Base-by-base conservation (phyloP, 2,113 vertebrate genomes). In the Onychostruthus taczanowskii region DNA sequence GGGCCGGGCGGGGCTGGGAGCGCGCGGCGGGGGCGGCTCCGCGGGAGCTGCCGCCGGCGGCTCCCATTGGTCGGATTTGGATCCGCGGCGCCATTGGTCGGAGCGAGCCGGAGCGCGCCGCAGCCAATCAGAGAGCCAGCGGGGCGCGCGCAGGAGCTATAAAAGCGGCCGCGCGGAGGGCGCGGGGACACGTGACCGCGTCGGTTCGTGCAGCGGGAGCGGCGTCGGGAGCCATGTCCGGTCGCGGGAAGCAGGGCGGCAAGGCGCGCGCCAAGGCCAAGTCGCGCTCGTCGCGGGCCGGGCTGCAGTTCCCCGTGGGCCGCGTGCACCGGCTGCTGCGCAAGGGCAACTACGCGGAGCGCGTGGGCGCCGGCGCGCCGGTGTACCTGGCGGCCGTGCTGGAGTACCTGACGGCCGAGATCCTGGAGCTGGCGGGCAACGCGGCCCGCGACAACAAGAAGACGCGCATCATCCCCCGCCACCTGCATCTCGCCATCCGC, bases 401-500 rank as follows among this genome's bases (percentile, higher is more conserved):
- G 19, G 98, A 98, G 86, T 98, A 98, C 44, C 91, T 73, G 96
- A 98, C 98, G 1, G 98, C 98, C 11, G 98, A 98, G 92, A 98
- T 98, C 68, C 96, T 98, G 82, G 98, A 98, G 94, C 76, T 98
- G 96, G 98, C 98, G 11, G 98, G 98, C 3, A 98, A 98, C 70
- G 98, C 98, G 26, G 99, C 99, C 6, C 98, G 99, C 26, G 99
- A 99, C 97, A 99, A 99, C 97, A 99, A 99, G 97, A 99, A 99
- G 97, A 98, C 98, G 22, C 98, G 99, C 8, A 99, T 99, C 96
- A 99, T 99, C 69, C 99, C 99, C 14, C 99, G 99, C 2, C 99
- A 99, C 63, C 96, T 99, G 14, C 99, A 78, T 59, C 97, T 99
- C 64, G 98, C 98, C 10, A 98, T 99, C 17, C 98, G 99, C 28